Conservation (phyloP, 2,113 vertebrate species). For the Leptobrachium leishanense region DNA sequence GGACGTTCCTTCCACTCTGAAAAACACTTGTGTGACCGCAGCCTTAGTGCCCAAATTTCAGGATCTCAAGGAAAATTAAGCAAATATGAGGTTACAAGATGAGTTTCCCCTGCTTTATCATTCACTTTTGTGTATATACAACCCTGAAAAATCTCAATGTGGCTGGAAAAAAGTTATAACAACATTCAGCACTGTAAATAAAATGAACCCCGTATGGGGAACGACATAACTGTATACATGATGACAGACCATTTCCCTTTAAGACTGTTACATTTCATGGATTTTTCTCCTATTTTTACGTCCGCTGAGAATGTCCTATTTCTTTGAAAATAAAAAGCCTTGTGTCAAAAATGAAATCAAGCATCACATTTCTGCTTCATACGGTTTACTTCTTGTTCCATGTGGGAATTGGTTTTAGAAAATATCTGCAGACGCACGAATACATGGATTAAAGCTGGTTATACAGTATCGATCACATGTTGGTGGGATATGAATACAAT, state of each 20-base stretch:
- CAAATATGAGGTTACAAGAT: too few relatives aligned
- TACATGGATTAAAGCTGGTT: background rate
- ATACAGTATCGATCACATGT: background rate
- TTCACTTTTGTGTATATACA: too few relatives aligned
- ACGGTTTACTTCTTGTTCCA: background rate
- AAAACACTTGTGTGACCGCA: too few relatives aligned
- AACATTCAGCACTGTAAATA: too few relatives aligned
- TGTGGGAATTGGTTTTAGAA: constrained; percentile 9
- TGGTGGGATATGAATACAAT: background rate
- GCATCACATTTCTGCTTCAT: constrained; percentile 10
- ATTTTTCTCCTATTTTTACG: background rate
- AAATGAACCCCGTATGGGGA: too few relatives aligned
- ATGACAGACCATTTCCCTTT: background rate
- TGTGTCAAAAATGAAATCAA: constrained; percentile 4
- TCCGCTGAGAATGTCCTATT: background rate
- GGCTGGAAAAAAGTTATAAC: too few relatives aligned
- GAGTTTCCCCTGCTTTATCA: too few relatives aligned
- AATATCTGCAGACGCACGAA: background rate
- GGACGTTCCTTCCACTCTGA: too few relatives aligned
- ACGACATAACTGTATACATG: background rate
- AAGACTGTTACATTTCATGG: background rate
- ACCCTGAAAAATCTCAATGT: too few relatives aligned
- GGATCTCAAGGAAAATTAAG: too few relatives aligned
- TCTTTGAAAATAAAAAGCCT: background rate
- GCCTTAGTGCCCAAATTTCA: too few relatives aligned